These are phyloP conservation scores for Hyperoodon ampullatus DNA, from an alignment of 2,113 vertebrate species.

Conservation along the genomic window DNA sequence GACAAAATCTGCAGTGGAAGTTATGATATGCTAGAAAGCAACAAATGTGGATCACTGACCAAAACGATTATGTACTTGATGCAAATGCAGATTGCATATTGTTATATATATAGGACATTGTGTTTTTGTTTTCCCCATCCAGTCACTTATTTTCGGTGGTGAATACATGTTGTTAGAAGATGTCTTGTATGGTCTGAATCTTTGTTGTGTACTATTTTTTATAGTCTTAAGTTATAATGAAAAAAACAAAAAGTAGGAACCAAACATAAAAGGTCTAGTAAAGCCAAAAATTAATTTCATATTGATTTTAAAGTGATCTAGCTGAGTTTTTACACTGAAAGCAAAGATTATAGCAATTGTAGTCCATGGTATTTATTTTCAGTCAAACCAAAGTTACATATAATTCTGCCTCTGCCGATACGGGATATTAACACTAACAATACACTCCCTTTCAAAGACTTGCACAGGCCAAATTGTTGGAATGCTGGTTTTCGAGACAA, in stretches of 20 bases:
- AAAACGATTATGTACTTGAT: constrained; percentile 97
- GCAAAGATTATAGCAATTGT: constrained; percentile 99
- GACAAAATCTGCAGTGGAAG: constrained; percentile 89
- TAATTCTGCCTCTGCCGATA: constrained; percentile 99
- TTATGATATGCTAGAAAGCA: constrained; percentile 93
- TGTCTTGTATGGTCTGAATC: constrained; percentile 94
- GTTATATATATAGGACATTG: constrained; percentile 90
- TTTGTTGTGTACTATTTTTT: constrained; percentile 93
- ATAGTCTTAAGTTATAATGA: constrained; percentile 97
- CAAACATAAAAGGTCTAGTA: constrained; percentile 99
- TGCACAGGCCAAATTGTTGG: constrained; percentile 90
- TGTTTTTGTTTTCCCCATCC: constrained; percentile 84
- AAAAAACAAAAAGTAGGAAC: constrained; percentile 93
- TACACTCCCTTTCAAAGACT: constrained; percentile 92
- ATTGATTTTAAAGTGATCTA: constrained; percentile 98
- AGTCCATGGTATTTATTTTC: constrained; percentile 98
- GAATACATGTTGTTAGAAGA: constrained; percentile 96
- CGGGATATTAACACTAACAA: constrained; percentile 94
- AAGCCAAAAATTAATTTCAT: constrained; percentile 99
- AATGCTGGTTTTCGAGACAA: constrained; percentile 89
- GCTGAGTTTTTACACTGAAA: constrained; percentile 97
- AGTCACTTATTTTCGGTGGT: constrained; percentile 90
- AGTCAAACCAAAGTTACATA: constrained; percentile 99
- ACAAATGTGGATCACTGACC: constrained; percentile 97
- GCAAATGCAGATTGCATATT: constrained; percentile 97